A percentile compares a stretch with the other conserved stretches of the same genome.
These are phyloP conservation scores for Eriosoma lanigerum DNA, from an alignment of 1,140 invertebrate species.

Conservation along the genomic window DNA sequence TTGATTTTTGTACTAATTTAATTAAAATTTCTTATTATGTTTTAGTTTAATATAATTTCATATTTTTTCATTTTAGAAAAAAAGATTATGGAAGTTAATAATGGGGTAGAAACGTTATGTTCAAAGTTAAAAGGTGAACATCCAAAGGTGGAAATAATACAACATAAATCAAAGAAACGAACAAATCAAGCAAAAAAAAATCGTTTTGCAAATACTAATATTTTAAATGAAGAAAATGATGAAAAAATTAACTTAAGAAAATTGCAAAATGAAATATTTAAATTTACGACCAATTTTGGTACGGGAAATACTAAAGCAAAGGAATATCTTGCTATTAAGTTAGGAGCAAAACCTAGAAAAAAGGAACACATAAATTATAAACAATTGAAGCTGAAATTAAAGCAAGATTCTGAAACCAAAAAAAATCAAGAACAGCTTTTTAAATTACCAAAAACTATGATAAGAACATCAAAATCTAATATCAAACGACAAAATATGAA, in stretches of 20 bases:
- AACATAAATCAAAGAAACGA: constrained; percentile 25
- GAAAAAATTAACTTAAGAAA: constrained; percentile 36
- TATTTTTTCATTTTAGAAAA: neutral
- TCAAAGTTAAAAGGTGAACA: constrained; percentile 11
- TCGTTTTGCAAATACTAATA: neutral
- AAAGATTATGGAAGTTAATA: neutral
- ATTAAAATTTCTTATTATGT: too few relatives aligned
- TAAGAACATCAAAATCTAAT: constrained; percentile 41
- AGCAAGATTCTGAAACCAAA: neutral
- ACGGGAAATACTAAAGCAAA: constrained; percentile 11
- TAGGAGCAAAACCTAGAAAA: constrained; percentile 45
- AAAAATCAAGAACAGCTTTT: constrained; percentile 48
- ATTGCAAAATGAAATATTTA: constrained; percentile 46
- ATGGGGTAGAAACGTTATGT: constrained; percentile 10
- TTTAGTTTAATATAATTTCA: constrained; percentile 32
- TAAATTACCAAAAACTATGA: constrained; percentile 42
- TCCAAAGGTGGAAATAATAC: constrained; percentile 4
- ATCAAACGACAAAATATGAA: neutral
- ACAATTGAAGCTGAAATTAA: constrained; percentile 32
- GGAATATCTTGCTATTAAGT: constrained; percentile 36
- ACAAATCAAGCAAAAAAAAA: neutral
- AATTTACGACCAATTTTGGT: constrained; percentile 44
- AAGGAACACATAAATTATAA: constrained; percentile 33
- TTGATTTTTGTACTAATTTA: too few relatives aligned
- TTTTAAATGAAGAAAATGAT: neutral